Evolutionary conservation across 2,113 vertebrate species (phyloP), one percentile per base, ranked within the genome.

Genomic region (Regulus satrapa): DNA sequence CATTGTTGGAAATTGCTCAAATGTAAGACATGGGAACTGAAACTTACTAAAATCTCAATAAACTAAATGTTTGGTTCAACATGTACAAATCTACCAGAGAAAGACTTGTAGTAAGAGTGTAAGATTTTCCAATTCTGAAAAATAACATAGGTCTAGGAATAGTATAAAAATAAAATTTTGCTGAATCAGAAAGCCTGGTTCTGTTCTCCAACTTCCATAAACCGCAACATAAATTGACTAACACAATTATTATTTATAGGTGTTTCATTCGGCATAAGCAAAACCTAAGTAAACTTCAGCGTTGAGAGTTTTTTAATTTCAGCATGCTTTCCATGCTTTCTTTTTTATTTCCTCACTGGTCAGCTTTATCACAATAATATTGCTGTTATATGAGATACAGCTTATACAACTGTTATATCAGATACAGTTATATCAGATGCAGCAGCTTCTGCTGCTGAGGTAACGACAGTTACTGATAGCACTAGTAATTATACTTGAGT

Each of bases 251-350:
- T 63, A 77, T 36, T 89, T 75, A 56, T 28, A 16, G 15, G 12
- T 68, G 18, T 26, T 80, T 79, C 34, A 49, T 36, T 41, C 1
- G 6, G 5, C 15, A 24, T 38, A 52, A 85, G 29, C 15, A 73
- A 89, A 89, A 85, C 2, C 18, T 58, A 78, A 25, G 29, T 15
- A 19, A 87, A 46, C 4, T n/a, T 49, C 19, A 52, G 26, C 13
- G 8, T 7, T 21, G 6, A 41, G 2, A 1, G 0, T 5, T 5
- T 32, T 59, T 55, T 36, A 8, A 14, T 46, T 85, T 31, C 26
- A 55, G 28, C 38, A 46, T 62, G 18, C 6, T 52, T 89, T 58
- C 20, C 38, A 46, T 62, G 18, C 6, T 52, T 89, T 58, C 20
- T 67, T 63, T 68, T 88, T 68, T 61, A 61, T 71, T 83, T 78